A percentile compares a stretch with the other conserved stretches of the same genome.
Conservation (phyloP, 2,113 vertebrate genomes). For the Ardeotis arabs region DNA sequence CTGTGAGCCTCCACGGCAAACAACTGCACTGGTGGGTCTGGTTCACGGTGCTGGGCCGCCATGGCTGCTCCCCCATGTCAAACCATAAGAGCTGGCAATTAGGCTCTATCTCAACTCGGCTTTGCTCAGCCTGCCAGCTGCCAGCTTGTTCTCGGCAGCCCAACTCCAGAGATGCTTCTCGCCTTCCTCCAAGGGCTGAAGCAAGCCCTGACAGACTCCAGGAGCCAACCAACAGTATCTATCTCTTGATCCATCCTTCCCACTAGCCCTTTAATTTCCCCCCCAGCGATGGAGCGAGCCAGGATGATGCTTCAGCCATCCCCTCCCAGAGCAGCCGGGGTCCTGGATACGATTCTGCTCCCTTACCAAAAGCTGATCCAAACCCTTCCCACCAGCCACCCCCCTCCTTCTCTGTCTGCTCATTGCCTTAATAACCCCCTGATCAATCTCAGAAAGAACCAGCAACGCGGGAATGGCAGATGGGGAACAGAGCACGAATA, state of each 20-base stretch:
- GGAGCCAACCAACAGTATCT: not conserved
- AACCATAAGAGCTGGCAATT: not conserved
- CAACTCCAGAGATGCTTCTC: not conserved
- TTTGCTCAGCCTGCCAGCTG: not conserved
- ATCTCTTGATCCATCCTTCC: not conserved
- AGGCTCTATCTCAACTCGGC: not conserved
- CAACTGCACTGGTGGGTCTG: not conserved
- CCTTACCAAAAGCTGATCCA: not conserved
- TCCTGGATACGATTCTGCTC: not conserved
- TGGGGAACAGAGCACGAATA: slow-evolving; percentile 72
- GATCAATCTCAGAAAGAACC: slow-evolving; percentile 67
- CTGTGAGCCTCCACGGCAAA: not conserved
- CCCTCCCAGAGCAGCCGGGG: not conserved
- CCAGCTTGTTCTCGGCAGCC: not conserved
- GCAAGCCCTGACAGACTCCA: not conserved
- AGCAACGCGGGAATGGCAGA: slow-evolving; percentile 67
- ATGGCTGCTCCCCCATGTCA: not conserved
- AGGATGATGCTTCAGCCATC: not conserved
- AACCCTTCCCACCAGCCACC: not conserved
- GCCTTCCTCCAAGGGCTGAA: not conserved
- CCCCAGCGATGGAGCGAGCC: not conserved
- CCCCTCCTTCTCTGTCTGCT: not conserved
- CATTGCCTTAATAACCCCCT: slow-evolving; percentile 57
- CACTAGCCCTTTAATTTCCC: not conserved
- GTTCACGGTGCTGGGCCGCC: not conserved